Conservation (phyloP, 2,888 invertebrate species). For the Drosophila helvetica region DNA sequence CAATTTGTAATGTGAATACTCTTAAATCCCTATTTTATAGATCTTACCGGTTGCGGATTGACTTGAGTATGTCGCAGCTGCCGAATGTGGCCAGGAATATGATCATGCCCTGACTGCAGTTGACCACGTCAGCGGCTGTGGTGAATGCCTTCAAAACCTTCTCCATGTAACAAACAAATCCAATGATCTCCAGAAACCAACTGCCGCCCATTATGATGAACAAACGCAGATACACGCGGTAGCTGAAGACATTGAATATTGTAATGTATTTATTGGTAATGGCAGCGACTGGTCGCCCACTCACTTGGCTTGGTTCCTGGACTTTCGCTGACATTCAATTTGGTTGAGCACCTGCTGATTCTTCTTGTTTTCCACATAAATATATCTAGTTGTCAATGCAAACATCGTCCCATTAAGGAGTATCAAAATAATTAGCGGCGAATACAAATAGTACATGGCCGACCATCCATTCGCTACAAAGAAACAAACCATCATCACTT, state of each 20-base stretch:
- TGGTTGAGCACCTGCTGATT: constrained; percentile 61
- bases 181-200: constrained; percentile 91
- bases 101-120: constrained; percentile 59
- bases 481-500: background rate
- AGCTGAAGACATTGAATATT: constrained; percentile 84
- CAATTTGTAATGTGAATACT: background rate
- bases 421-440: constrained; percentile 71
- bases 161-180: constrained; percentile 85
- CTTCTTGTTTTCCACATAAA: constrained; percentile 66
- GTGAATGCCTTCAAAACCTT: background rate
- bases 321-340: constrained; percentile 11
- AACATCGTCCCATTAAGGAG: constrained; percentile 73
- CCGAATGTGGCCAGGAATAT: constrained; percentile 61
- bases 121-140: background rate
- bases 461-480: constrained; percentile 58
- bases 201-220: constrained; percentile 93
- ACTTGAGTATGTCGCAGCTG: constrained; percentile 46
- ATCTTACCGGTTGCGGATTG: constrained; percentile 51
- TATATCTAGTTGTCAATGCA: constrained; percentile 66
- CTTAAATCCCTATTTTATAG: too few species aligned
- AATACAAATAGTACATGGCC: constrained; percentile 74
- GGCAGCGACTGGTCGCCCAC: too few species aligned
- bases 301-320: constrained; percentile 44
- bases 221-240: constrained; percentile 90
- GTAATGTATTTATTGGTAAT: background rate